phyloP scores from a whole-genome alignment of 1,140 invertebrate species.

The Lutraria rhynchaena region DNA sequence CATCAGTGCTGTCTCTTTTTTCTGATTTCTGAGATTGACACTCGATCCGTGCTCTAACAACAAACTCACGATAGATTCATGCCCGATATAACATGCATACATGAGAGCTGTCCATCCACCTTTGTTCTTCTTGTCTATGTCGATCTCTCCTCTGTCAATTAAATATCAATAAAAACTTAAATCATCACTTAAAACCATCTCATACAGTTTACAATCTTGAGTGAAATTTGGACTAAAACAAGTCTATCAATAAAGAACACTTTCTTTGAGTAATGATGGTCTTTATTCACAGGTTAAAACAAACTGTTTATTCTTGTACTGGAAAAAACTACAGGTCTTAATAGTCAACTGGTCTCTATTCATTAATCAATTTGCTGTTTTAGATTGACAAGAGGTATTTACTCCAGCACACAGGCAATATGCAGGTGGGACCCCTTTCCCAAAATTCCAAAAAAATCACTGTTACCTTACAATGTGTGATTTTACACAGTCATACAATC shows the following conservation, averaged over 20 bases:
- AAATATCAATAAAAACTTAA: background rate
- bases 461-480: constrained; percentile 77
- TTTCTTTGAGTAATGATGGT: too few species aligned
- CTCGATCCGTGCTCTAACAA: constrained; percentile 81
- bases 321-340: too few species aligned
- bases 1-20: constrained; percentile 83
- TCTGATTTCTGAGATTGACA: constrained; percentile 81
- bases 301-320: too few species aligned
- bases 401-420: too few species aligned
- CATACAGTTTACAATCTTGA: too few species aligned
- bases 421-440: too few species aligned
- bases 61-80: constrained; percentile 82
- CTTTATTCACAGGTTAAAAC: too few species aligned
- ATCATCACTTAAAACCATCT: background rate
- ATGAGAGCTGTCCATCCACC: constrained; percentile 84
- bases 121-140: constrained; percentile 79
- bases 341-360: too few species aligned
- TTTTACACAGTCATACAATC: constrained; percentile 80
- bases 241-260: background rate
- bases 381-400: too few species aligned
- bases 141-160: constrained; percentile 68
- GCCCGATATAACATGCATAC: constrained; percentile 84
- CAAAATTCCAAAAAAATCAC: too few species aligned
- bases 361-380: too few species aligned
- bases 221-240: constrained; percentile 4